Conservation (phyloP, 2,113 vertebrate species). For the Delphinus delphis region DNA sequence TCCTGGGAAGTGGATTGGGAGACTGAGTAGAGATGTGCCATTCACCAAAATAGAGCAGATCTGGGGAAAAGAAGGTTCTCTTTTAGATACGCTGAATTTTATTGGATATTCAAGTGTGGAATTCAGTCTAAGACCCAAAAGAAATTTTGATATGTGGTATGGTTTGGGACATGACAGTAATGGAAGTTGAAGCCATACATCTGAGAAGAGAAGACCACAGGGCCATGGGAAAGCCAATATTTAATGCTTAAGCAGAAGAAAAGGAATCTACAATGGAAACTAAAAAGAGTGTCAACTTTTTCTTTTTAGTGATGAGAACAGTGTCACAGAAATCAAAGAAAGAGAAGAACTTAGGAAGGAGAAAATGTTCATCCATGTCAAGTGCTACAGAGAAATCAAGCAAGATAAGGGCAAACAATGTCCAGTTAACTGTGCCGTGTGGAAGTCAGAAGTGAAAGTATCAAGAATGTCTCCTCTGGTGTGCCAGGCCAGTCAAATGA, state of each 20-base stretch:
- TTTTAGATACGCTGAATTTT: conserved; percentile 1
- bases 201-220: not conserved
- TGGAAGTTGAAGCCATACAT: not conserved
- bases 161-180: not conserved
- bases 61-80: not conserved
- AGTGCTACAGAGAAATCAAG: not conserved
- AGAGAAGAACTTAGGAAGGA: not conserved
- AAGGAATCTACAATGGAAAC: not conserved
- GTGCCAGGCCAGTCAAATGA: not conserved
- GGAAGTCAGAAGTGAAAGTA: not conserved
- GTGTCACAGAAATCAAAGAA: not conserved
- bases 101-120: not conserved
- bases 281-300: not conserved
- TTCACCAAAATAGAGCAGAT: not conserved
- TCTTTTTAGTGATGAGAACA: not conserved
- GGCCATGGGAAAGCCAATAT: not conserved
- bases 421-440: not conserved
- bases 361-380: not conserved
- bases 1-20: not conserved
- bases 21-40: not conserved
- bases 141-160: not conserved
- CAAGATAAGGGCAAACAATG: not conserved
- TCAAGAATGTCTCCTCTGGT: not conserved
- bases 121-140: not conserved
- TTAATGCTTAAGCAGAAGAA: not conserved